A percentile compares a stretch with the other conserved stretches of the same genome.
These are phyloP conservation scores for Phortica okadai DNA, from an alignment of 2,888 invertebrate genomes.

Conservation along the genomic window DNA sequence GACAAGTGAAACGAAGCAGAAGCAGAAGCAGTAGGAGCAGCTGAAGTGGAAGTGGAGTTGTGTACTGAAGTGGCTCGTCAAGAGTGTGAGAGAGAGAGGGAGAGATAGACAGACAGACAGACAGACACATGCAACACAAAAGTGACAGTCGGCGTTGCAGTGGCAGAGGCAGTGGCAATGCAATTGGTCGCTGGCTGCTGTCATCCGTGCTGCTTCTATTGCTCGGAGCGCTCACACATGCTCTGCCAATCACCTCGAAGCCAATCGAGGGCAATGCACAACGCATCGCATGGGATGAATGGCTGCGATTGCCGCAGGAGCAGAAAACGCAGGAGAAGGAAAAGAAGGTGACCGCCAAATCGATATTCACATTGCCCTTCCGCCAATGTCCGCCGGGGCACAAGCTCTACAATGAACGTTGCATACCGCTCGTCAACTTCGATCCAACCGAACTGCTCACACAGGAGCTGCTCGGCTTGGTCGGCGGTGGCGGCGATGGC, in stretches of 20 bases:
- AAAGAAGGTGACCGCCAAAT: slow-evolving; percentile 76
- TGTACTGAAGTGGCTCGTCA: not conserved
- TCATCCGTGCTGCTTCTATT: slow-evolving; percentile 35
- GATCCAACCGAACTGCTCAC: slow-evolving; percentile 63
- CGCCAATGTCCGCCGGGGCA: slow-evolving; percentile 73
- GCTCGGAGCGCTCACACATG: slow-evolving; percentile 3
- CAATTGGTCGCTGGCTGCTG: not conserved
- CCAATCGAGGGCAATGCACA: slow-evolving; percentile 75
- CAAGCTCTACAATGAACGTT: slow-evolving; percentile 68
- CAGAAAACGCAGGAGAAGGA: slow-evolving; percentile 70
- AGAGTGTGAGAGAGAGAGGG: not conserved
- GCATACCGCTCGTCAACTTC: slow-evolving; percentile 72
- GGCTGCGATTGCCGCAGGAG: slow-evolving; percentile 72
- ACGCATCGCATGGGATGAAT: slow-evolving; percentile 75
- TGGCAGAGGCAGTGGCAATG: slow-evolving; percentile 23
- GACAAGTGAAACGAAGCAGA: too few relatives aligned
- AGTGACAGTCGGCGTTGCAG: slow-evolving; percentile 39
- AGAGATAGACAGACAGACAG: not conserved
- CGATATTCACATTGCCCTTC: slow-evolving; percentile 75
- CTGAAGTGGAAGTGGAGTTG: not conserved
- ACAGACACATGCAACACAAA: not conserved
- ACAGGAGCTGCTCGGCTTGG: slow-evolving; percentile 59
- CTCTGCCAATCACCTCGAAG: slow-evolving; percentile 76
- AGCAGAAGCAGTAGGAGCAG: too few relatives aligned
- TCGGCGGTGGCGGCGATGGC: slow-evolving; percentile 34